Base-by-base conservation (phyloP, 2,113 vertebrate species). In the Pitta sordida region DNA sequence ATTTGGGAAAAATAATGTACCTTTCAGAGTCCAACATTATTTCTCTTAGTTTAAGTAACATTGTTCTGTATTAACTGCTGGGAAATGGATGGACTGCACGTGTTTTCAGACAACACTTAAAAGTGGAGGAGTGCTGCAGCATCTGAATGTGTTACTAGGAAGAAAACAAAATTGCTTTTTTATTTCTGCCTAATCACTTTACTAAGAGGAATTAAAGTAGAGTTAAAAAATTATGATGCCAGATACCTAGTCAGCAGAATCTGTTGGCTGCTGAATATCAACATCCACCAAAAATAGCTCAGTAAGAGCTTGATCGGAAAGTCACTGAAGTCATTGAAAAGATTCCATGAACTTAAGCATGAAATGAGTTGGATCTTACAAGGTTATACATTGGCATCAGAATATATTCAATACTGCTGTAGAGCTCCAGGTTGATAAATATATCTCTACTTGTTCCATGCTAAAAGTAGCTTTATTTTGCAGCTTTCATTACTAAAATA, bases 211-310 rank as follows among this genome's bases (percentile, higher is more conserved):
- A 83, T 86, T 82, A n/a, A 78, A 91, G 71, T 74, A 43, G 86
- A 91, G 86, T 91, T 88, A n/a, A 92, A 94, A 96, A 95, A 88
- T 74, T 43, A 60, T 89, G 88, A 75, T 74, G 91, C 84, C 84
- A 91, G 74, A 79, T 82, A 79, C 37, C 19, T 41, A 55, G 75
- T 94, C 95, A 94, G 94, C 93, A 96, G 81, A 96, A 90, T 95
- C 70, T 87, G 74, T 39, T 91, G 84, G 84, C 91, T 90, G 89
- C 94, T 74, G 67, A 96, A 90, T 85, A 89, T 74, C 86, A 93
- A 74, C 93, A 83, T 95, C 75, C 43, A 80, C 93, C 94, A 94
- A 93, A 96, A 96, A 96, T 92, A 95, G 94, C 93, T 92, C 91
- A 73, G 78, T 76, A 86, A 83, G 74, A 82, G 58, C 93, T 73